Evolutionary conservation across 2,113 vertebrate species (phyloP), one percentile per base, ranked within the genome.

Genomic region (Dromiciops gliroides): DNA sequence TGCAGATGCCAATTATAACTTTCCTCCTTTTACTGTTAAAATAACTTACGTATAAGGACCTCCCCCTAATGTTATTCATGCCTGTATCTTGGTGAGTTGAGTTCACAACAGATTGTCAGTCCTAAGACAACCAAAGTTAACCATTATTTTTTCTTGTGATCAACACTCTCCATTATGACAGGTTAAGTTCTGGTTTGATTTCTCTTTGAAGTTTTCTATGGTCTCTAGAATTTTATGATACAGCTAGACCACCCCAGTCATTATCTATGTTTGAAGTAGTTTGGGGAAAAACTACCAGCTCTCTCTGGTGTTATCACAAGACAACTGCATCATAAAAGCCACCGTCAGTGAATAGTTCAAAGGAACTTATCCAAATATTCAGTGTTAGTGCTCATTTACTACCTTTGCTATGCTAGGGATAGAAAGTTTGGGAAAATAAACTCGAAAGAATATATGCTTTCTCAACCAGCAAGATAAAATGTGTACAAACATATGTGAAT

Each of bases 271-370:
- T 96, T 97, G 97, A 98, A 97, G 95, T 94, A 90, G 93, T 96
- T 97, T 97, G 90, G 92, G 94, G 91, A 89, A 95, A 96, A 92
- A 60, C 91, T 92, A 90, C 90, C 24, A 94, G 93, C 89, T 52
- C 60, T 93, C 96, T 97, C 92, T 94, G 92, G 93, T 95, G 97
- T 97, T 95, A 97, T 95, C 94, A 28, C 83, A 95, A 96, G 96
- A 93, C 94, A 96, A 96, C 95, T 44, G 95, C 95, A 96, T 93
- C 95, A 51, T 97, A 97, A 98, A 97, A 97, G 51, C 88, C 14
- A 93, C 95, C 93, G 60, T 95, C 95, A 89, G 51, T 94, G 25
- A 90, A 93, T 93, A 95, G 96, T 97, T 97, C 97, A 98, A 98
- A 97, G 93, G 91, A 91, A 53, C 92, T 91, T 88, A 94, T 92